Base-by-base conservation (phyloP, 2,797 vertebrate genomes). In the Peromyscus aztecus region DNA sequence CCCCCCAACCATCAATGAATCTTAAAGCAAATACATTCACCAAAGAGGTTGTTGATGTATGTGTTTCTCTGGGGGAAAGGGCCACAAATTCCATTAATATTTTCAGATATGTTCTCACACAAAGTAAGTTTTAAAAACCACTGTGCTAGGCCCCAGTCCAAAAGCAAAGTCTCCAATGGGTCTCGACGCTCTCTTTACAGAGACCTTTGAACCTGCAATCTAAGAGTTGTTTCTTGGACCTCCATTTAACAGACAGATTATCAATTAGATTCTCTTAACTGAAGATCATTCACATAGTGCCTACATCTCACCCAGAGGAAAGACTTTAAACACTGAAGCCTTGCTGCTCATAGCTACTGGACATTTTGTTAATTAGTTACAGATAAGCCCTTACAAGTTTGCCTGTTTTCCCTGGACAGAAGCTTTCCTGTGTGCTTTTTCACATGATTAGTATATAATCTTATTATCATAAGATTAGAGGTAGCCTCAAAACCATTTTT, bases 81-180 rank as follows among this genome's bases (percentile, higher is more conserved):
- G 59, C 23, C 1, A 4, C 6, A 63, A 40, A 88, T 84, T 89
- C 31, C 40, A 71, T 73, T 77, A 46, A 57, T 88, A 69, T 91
- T 95, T 90, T 91, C 85, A 89, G 81, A 80, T 81, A 57, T 6
- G 0, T 81, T 94, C 71, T 94, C 76, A 65, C 21, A 84, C 34
- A 84, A 49, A 63, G 19, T 78, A 91, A 49, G 17, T 49, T 75
- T 91, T 34, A 27, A 93, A 90, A 85, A 69, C 43, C 21, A 61
- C 29, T 29, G 31, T 24, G 83, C 49, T 89, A 89, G 83, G 75
- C 21, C 49, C 3, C n/a, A 24, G 4, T 61, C 37, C 59, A 65
- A 43, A 19, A 89, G 80, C 57, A 88, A 93, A 85, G 71, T 87
- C 73, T 85, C 90, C 65, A 59, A 17, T 65, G 63, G 55, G 24